Evolutionary conservation across 30 jellyfish, hydroid and myxozoan genomes (phyloP).

Genomic region (Turritopsis dohrnii): DNA sequence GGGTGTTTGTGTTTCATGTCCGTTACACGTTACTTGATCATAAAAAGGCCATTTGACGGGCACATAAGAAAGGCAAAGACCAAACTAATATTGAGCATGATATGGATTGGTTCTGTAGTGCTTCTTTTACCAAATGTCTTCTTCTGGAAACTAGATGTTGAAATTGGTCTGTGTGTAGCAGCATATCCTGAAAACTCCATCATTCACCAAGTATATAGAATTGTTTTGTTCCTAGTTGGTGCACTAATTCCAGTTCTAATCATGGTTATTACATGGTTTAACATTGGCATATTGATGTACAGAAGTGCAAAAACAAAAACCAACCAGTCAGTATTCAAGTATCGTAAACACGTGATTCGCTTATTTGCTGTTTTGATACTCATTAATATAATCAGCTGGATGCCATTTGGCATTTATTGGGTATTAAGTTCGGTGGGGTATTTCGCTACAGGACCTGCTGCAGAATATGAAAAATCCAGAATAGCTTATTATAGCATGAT

Average conservation of each 20-base stretch:
- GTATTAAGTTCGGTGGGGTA: not conserved
- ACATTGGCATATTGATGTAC: not conserved
- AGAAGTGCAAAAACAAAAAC: not conserved
- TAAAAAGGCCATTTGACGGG: slow-evolving; percentile 3
- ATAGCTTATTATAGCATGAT: not conserved
- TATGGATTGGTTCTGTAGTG: not conserved
- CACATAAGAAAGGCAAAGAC: not conserved
- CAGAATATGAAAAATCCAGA: slow-evolving; percentile 6
- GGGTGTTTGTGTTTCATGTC: not conserved
- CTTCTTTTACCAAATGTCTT: not conserved
- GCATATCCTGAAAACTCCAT: not conserved
- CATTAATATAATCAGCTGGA: not conserved
- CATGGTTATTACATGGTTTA: not conserved
- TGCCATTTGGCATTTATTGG: slow-evolving; percentile 7
- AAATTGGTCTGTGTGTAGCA: not conserved
- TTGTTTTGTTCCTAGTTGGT: not conserved
- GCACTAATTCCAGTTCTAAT: not conserved
- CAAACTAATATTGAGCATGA: not conserved
- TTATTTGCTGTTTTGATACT: not conserved
- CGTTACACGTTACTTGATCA: not conserved
- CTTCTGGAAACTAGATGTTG: not conserved
- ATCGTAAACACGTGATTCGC: not conserved
- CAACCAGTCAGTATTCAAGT: not conserved
- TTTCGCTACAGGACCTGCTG: not conserved
- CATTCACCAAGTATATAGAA: not conserved